These are phyloP conservation scores for Mugil cephalus DNA, from an alignment of 2,113 vertebrate genomes.

Conservation along the genomic window DNA sequence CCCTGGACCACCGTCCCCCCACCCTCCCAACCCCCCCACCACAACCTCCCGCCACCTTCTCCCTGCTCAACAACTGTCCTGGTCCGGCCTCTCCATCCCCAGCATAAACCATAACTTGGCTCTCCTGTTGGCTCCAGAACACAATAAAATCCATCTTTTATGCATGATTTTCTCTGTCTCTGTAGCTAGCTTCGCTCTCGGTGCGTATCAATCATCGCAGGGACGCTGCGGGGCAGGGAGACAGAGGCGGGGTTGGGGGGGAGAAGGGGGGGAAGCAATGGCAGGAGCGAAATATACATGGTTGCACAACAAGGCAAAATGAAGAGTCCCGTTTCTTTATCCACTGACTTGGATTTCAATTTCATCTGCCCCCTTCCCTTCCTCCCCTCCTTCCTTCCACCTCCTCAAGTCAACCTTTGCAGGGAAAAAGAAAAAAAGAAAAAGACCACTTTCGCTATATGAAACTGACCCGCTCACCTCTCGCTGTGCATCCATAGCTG, in stretches of 20 bases:
- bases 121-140: conserved; percentile 74
- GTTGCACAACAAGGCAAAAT: conserved; percentile 80
- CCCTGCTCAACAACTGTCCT: conserved; percentile 55
- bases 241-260: conserved; percentile 49
- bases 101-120: conserved; percentile 77
- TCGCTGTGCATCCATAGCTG: conserved; percentile 41
- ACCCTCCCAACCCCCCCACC: too few species aligned
- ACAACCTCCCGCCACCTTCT: too few species aligned
- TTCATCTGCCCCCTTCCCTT: conserved; percentile 34
- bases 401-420: conserved; percentile 30
- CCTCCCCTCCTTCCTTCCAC: conserved; percentile 2
- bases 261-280: background rate
- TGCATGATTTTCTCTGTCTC: conserved; percentile 78
- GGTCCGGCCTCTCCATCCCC: conserved; percentile 55
- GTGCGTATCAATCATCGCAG: conserved; percentile 80
- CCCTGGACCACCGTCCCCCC: conserved; percentile 4
- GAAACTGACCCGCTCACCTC: conserved; percentile 63
- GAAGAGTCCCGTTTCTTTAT: conserved; percentile 76
- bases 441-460: conserved; percentile 16
- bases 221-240: conserved; percentile 71
- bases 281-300: conserved; percentile 64
- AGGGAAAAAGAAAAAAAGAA: background rate
- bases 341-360: conserved; percentile 74
- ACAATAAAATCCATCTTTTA: conserved; percentile 87
- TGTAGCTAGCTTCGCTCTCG: conserved; percentile 69